A percentile compares a stretch with the other conserved stretches of the same genome.
Conservation (phyloP, 2,797 vertebrate species). For the Falco berigora region DNA sequence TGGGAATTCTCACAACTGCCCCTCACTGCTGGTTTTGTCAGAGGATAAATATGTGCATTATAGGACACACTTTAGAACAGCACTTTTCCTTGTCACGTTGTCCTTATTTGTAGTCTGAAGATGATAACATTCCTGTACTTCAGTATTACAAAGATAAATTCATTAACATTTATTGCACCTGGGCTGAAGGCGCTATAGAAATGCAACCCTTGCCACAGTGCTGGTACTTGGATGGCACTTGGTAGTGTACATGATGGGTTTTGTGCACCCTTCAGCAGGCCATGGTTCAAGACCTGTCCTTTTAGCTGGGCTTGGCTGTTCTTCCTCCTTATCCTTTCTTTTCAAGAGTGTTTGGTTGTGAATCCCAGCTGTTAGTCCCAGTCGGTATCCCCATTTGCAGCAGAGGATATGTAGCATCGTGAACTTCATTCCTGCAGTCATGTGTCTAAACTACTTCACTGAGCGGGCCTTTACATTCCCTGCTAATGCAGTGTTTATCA, state of each 20-base stretch:
- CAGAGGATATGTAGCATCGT: background rate
- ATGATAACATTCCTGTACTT: background rate
- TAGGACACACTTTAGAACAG: background rate
- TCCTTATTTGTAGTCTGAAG: background rate
- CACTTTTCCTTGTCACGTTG: background rate
- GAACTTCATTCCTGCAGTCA: background rate
- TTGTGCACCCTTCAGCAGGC: background rate
- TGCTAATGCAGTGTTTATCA: background rate
- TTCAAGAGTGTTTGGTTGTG: background rate
- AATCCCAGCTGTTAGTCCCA: background rate
- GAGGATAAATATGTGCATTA: background rate
- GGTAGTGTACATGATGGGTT: background rate
- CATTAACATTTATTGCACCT: background rate
- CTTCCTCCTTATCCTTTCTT: background rate
- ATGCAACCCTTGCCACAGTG: background rate
- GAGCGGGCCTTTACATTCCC: background rate
- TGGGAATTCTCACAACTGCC: background rate
- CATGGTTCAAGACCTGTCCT: background rate
- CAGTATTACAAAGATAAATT: background rate
- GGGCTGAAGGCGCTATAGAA: background rate
- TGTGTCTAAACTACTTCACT: background rate
- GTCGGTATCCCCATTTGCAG: background rate
- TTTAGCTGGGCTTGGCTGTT: background rate
- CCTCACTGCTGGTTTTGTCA: background rate
- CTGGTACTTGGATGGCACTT: background rate